These are phyloP conservation scores for Verasper variegatus DNA, from an alignment of 2,113 vertebrate species.

Conservation along the genomic window DNA sequence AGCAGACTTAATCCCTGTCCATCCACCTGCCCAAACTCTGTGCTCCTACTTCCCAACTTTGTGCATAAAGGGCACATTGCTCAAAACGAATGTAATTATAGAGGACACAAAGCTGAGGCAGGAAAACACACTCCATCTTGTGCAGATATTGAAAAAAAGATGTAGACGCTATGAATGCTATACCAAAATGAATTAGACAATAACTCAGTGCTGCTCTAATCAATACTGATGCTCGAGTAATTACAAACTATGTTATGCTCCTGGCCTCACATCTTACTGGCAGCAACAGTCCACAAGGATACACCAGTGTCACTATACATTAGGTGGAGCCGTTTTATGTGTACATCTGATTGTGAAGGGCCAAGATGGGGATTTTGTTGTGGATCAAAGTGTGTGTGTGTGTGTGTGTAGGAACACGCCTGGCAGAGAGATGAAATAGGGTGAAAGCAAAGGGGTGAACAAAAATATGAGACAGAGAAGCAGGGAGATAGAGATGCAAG, in stretches of 20 bases:
- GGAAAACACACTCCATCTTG: neutral
- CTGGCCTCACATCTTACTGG: neutral
- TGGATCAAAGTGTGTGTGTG: neutral
- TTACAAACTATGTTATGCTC: neutral
- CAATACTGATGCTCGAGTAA: neutral
- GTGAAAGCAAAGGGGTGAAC: neutral
- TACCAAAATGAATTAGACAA: neutral
- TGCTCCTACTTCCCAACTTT: too few species aligned
- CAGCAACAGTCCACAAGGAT: neutral
- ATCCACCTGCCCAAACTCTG: too few species aligned
- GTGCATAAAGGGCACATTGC: too few species aligned
- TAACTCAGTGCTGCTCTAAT: neutral
- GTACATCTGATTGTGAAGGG: neutral
- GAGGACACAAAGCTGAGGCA: neutral
- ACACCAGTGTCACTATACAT: neutral
- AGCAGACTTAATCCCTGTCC: too few species aligned
- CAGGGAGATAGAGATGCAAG: neutral
- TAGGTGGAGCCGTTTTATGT: neutral
- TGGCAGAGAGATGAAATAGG: neutral
- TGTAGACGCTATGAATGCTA: neutral
- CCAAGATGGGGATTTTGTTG: neutral
- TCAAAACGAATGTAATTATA: too few species aligned
- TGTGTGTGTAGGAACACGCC: neutral
- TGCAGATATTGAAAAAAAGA: neutral
- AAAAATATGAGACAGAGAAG: neutral